Conservation (phyloP, 2,797 vertebrate species). For the Novumbra hubbsi region DNA sequence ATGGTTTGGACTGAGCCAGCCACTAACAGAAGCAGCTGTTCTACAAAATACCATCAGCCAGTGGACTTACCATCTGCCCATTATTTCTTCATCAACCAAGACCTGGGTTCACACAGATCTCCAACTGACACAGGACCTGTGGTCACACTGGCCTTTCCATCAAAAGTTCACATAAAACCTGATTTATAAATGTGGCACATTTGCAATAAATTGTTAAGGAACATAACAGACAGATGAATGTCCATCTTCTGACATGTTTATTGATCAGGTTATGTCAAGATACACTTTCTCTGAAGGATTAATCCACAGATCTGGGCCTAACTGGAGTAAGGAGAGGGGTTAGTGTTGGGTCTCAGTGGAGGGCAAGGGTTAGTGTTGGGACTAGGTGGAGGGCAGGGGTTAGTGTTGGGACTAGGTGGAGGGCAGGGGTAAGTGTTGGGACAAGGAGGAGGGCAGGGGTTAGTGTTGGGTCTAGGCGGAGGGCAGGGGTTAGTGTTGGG, state of each 20-base stretch:
- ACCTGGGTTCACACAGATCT: neutral
- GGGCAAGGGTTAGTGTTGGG: neutral
- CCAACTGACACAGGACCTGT: no score
- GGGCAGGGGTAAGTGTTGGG: neutral
- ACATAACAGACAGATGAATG: neutral
- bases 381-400: neutral
- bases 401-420: neutral
- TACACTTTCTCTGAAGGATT: neutral
- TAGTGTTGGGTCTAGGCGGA: neutral
- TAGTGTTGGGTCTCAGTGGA: neutral
- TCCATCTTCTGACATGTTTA: neutral
- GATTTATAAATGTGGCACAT: neutral
- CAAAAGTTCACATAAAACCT: neutral
- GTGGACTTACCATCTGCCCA: neutral
- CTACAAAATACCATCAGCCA: neutral
- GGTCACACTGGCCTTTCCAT: neutral
- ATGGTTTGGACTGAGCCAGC: neutral
- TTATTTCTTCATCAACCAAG: neutral
- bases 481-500: neutral
- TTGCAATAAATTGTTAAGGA: neutral
- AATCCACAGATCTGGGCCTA: neutral
- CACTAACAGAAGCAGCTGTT: constrained; percentile 5
- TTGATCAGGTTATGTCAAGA: neutral
- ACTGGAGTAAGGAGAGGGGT: neutral
- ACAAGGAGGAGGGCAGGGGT: neutral